Evolutionary conservation across 64 coral and sea anemone species (phyloP).

Genomic region (Cladopsammia gracilis): DNA sequence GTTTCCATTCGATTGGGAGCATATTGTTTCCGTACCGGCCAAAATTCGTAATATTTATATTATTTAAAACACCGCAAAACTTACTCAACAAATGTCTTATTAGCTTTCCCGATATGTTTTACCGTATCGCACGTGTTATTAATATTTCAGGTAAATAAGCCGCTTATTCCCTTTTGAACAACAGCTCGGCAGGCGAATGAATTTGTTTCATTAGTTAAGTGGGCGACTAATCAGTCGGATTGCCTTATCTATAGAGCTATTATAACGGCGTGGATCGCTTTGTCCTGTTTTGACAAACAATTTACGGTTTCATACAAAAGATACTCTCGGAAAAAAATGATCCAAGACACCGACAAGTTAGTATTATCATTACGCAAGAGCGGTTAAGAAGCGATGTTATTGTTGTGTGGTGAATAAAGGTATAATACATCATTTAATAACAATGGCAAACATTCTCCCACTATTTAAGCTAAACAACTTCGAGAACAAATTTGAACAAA

Average conservation of each 20-base stretch:
- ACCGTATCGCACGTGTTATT: slow-evolving; percentile 38
- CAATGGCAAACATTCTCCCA: neutral
- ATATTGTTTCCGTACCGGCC: no score
- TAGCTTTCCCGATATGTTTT: neutral
- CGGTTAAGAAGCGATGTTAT: neutral
- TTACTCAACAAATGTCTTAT: neutral
- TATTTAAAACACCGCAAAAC: no score
- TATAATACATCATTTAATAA: neutral
- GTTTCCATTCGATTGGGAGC: no score
- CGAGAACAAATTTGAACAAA: no score
- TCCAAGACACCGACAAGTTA: neutral
- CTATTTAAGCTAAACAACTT: no score
- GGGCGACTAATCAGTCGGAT: slow-evolving; percentile 7
- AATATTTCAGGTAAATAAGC: slow-evolving; percentile 38
- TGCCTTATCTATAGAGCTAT: neutral
- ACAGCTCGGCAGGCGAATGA: neutral
- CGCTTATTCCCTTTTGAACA: slow-evolving; percentile 6
- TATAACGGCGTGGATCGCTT: neutral
- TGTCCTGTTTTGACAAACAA: slow-evolving; percentile 35
- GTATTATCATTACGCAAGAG: no score
- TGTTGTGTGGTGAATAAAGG: neutral
- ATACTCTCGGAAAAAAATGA: neutral
- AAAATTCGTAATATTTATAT: no score
- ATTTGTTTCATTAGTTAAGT: slow-evolving; percentile 28
- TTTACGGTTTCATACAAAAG: slow-evolving; percentile 11